phyloP scores from a whole-genome alignment of 2,797 vertebrate genomes.

The Phoebastria nigripes region DNA sequence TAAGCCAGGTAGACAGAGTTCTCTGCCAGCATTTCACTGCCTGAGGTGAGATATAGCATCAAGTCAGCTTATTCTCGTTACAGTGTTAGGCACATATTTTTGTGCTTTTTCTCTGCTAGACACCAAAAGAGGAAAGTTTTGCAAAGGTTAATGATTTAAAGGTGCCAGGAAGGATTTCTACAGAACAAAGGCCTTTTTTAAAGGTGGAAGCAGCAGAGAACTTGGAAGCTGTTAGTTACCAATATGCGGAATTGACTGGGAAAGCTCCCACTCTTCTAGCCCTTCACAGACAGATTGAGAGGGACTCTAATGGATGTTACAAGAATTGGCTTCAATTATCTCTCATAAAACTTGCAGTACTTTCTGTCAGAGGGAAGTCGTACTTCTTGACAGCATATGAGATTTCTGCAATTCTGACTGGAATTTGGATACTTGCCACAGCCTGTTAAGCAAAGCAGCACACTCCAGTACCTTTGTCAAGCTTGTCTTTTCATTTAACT shows the following conservation, averaged over 20 bases:
- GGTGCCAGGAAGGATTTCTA: neutral
- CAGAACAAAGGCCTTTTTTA: neutral
- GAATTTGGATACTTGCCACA: neutral
- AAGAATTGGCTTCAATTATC: slow-evolving; percentile 4
- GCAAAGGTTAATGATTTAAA: neutral
- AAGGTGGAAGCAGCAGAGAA: neutral
- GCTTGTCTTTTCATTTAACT: neutral
- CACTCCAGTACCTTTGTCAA: neutral
- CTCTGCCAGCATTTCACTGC: neutral
- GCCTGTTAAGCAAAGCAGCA: neutral
- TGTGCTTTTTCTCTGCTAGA: neutral
- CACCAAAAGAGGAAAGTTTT: neutral
- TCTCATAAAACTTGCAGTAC: neutral
- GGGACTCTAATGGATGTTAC: neutral
- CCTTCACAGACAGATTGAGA: neutral
- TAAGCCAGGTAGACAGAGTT: neutral
- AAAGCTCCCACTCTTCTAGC: neutral
- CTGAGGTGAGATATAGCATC: neutral
- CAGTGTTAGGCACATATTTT: neutral
- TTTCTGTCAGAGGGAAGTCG: neutral
- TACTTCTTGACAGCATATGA: neutral
- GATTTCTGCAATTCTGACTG: neutral
- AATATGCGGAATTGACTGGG: neutral
- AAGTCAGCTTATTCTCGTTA: neutral
- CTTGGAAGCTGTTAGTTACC: neutral